Percentiles rank a stretch among this genome's conserved stretches.
Evolutionary conservation across 2,888 invertebrate species (phyloP).

Genomic region (Caprella mutica): DNA sequence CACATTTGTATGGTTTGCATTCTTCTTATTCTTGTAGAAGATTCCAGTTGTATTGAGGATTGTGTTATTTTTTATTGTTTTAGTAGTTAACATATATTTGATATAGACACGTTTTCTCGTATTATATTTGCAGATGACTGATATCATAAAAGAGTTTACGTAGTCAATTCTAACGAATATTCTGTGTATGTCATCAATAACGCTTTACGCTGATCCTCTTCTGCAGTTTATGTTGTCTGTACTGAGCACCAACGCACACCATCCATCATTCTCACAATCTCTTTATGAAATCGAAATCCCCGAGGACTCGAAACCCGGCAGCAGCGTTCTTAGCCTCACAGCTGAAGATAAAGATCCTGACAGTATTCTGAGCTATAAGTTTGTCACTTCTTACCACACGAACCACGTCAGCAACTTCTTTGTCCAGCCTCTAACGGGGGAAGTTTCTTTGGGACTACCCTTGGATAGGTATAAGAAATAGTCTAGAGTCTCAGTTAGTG

Average conservation of each 20-base stretch:
- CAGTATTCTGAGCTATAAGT: constrained; percentile 20
- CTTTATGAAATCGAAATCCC: constrained; percentile 68
- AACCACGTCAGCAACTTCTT: constrained; percentile 19
- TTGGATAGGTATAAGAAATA: constrained; percentile 40
- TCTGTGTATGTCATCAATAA: too few species aligned
- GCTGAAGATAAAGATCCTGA: constrained; percentile 53
- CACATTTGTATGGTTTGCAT: too few species aligned
- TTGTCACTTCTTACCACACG: constrained; percentile 26
- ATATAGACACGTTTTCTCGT: too few species aligned
- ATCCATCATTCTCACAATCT: constrained; percentile 76
- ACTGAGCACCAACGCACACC: constrained; percentile 85
- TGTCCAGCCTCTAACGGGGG: constrained; percentile 25
- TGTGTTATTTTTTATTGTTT: too few species aligned
- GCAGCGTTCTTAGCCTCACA: constrained; percentile 59
- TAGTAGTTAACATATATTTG: too few species aligned
- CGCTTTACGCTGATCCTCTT: constrained; percentile 24
- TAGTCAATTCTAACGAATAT: too few species aligned
- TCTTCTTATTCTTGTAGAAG: too few species aligned
- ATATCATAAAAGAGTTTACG: too few species aligned
- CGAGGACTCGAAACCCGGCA: constrained; percentile 66
- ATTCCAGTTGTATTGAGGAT: too few species aligned
- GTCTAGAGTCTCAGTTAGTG: neutral
- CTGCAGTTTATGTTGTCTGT: constrained; percentile 66
- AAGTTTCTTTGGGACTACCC: constrained; percentile 19
- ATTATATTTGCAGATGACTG: too few species aligned